Conservation (phyloP, 2,888 invertebrate genomes). For the Leucozona laternaria region DNA sequence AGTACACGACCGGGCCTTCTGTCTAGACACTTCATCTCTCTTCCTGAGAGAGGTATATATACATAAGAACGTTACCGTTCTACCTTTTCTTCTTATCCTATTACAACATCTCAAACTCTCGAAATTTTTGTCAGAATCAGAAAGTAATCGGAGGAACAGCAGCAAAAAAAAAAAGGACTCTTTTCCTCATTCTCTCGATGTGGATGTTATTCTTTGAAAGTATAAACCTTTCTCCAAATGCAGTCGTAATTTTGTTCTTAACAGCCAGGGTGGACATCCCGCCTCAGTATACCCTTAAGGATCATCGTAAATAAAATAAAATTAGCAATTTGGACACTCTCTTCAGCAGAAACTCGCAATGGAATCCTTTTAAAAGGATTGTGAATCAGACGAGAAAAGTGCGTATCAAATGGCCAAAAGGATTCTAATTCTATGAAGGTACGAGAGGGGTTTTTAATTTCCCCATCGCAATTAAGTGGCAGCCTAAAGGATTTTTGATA, state of each 20-base stretch:
- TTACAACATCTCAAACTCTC: constrained; percentile 68
- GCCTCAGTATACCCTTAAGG: neutral
- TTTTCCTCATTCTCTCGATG: neutral
- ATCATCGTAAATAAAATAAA: constrained; percentile 53
- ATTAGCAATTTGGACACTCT: constrained; percentile 72
- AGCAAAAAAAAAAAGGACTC: constrained; percentile 53
- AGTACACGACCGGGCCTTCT: constrained; percentile 57
- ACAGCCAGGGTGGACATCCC: neutral
- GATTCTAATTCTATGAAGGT: constrained; percentile 19
- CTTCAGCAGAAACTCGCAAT: constrained; percentile 26
- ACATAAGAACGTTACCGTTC: neutral
- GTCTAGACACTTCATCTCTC: constrained; percentile 60
- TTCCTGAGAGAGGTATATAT: neutral
- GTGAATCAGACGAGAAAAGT: constrained; percentile 20
- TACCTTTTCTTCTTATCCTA: constrained; percentile 64
- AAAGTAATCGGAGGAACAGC: constrained; percentile 61
- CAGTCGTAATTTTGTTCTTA: constrained; percentile 49
- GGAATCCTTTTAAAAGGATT: constrained; percentile 31
- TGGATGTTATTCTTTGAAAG: constrained; percentile 38
- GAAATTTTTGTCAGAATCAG: constrained; percentile 46
- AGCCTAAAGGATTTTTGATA: constrained; percentile 48
- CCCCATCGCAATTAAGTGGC: constrained; percentile 51
- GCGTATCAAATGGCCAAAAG: constrained; percentile 64
- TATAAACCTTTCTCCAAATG: constrained; percentile 56
- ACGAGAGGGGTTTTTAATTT: constrained; percentile 42